Base-by-base conservation (phyloP, 1,140 invertebrate genomes). In the Zaprionus vittiger region DNA sequence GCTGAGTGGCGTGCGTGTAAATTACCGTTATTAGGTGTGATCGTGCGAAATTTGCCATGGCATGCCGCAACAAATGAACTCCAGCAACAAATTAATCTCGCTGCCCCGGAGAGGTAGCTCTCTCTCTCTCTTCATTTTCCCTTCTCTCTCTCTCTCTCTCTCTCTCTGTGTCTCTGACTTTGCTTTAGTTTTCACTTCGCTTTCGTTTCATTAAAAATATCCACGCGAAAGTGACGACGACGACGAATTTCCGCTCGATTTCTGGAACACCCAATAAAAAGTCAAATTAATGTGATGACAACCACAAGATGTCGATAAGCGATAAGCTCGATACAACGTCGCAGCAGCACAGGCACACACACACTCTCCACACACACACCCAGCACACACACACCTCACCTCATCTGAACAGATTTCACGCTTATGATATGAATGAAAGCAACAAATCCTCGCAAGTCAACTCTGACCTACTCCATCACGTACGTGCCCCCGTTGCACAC, bases 21-120 rank as follows among this genome's bases (percentile, higher is more conserved):
- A 92, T 92, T 91, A 92, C 91, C 91, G 91, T 92, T 92, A 92
- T 92, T 92, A 92, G 85, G 76, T 90, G 90, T 81, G 85, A 90
- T 91, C 90, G 90, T 91, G 90, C 84, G 73, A 85, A 47, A 84
- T 71, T 78, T 72, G 64, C 49, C 28, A 47, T 37, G 15, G 49
- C 38, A 56, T 28, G 55, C 77, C 49, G 47, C 26, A 47, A 22
- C 73, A 67, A 47, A 47, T 52, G 37, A 37, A 15, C 62, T 63
- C 28, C 26, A 37, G 7, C 59, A 47, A 47, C 41, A 47, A 47
- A 47, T 47, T 47, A 47, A 47, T 47, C 41, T 47, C 2, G 41
- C n/a, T 47, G 15, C 41, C n/a, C 14, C 7, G 28, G 4, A 24
- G 24, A 24, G 3, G 24, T 0, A 24, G 15, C 12, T 17, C 26